Evolutionary conservation across 2,113 vertebrate species (phyloP).

Genomic region (Illadopsis cleaveri): DNA sequence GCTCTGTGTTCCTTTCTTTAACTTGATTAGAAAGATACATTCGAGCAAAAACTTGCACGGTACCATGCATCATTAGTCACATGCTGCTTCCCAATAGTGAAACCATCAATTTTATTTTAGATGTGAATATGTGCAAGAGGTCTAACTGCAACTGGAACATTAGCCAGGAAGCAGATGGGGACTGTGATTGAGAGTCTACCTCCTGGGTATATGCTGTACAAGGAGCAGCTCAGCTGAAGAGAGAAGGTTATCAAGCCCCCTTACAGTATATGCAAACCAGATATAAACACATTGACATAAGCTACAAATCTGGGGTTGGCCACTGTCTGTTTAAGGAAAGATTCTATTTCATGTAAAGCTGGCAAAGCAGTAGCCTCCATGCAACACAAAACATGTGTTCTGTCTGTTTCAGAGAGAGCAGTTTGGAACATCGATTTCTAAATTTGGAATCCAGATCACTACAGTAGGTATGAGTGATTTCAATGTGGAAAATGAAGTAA

Average conservation of each 20-base stretch:
- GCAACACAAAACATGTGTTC: neutral
- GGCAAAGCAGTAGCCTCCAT: neutral
- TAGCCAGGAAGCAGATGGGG: slow-evolving; percentile 56
- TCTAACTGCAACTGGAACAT: neutral
- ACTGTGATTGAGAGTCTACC: slow-evolving; percentile 21
- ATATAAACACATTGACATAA: neutral
- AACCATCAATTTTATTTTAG: slow-evolving; percentile 31
- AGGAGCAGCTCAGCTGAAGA: slow-evolving; percentile 8
- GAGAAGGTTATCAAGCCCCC: neutral
- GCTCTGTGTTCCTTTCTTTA: neutral
- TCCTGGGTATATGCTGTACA: slow-evolving; percentile 30
- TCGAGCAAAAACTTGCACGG: neutral
- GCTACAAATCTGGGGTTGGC: neutral
- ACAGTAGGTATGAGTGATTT: neutral
- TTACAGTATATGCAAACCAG: neutral
- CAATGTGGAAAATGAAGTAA: neutral
- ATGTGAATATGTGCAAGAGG: slow-evolving; percentile 12
- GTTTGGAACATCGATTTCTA: neutral
- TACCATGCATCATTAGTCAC: slow-evolving; percentile 10
- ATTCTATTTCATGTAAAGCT: neutral
- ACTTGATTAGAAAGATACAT: neutral
- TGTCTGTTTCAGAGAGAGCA: neutral
- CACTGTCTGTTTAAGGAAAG: neutral
- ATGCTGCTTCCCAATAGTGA: slow-evolving; percentile 1
- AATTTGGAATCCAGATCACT: neutral